These are phyloP conservation scores for Zosterops japonicus DNA, from an alignment of 2,113 vertebrate genomes.

Conservation along the genomic window DNA sequence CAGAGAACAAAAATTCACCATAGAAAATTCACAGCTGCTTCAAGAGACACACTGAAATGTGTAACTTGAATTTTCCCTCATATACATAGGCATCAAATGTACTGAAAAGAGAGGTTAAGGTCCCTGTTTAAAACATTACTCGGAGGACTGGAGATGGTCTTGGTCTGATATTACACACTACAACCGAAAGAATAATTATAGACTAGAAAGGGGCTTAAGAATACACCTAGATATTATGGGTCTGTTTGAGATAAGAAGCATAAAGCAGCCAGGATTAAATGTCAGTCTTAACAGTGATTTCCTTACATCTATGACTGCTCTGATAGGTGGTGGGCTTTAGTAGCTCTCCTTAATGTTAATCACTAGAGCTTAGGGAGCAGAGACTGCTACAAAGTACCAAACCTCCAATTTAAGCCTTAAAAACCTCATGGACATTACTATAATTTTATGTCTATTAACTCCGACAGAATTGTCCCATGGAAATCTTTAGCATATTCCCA, in stretches of 20 bases:
- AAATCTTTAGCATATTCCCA: neutral
- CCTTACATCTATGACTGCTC: neutral
- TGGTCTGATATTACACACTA: neutral
- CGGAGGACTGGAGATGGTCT: neutral
- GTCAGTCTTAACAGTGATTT: conserved; percentile 4
- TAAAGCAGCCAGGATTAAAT: conserved; percentile 33
- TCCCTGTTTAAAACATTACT: neutral
- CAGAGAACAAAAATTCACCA: neutral
- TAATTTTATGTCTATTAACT: neutral
- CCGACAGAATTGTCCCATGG: neutral
- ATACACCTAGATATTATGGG: conserved; percentile 12
- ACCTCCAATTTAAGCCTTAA: neutral
- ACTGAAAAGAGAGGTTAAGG: neutral
- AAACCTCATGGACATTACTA: neutral
- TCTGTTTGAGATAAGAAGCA: neutral
- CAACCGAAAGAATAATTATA: conserved; percentile 14
- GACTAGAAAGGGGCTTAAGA: conserved; percentile 4
- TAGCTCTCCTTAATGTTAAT: neutral
- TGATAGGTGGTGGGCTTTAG: neutral
- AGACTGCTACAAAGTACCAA: neutral
- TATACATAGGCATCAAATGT: neutral
- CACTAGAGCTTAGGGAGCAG: neutral
- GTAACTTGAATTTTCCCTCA: neutral
- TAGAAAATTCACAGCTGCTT: neutral
- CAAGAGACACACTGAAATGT: neutral